Conservation (phyloP, 2,888 invertebrate genomes). For the Leptinotarsa juncta region DNA sequence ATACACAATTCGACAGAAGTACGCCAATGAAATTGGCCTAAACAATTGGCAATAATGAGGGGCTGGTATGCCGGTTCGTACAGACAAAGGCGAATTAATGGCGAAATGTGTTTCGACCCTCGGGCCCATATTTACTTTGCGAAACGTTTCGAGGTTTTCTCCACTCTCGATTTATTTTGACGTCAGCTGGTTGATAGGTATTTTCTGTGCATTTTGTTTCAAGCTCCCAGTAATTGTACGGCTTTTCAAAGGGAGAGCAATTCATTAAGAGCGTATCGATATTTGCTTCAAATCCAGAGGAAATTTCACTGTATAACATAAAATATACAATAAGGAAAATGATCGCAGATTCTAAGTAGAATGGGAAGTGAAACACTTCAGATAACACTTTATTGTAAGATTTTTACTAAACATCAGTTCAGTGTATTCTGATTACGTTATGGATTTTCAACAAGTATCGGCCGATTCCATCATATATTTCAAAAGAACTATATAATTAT, state of each 20-base stretch:
- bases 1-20: conserved; percentile 18
- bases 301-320: neutral
- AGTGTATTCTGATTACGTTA: no score
- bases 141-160: conserved; percentile 2
- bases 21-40: conserved; percentile 39
- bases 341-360: no score
- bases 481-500: no score
- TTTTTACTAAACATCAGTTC: no score
- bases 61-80: conserved; percentile 49
- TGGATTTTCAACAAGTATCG: no score
- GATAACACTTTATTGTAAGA: no score
- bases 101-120: conserved; percentile 49
- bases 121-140: conserved; percentile 47
- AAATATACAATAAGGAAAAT: no score
- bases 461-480: no score
- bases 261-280: neutral
- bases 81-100: conserved; percentile 50
- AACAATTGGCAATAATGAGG: conserved; percentile 49
- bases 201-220: conserved; percentile 53
- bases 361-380: no score
- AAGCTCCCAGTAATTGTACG: conserved; percentile 55
- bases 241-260: conserved; percentile 40
- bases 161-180: conserved; percentile 40
- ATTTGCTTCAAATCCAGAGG: neutral
- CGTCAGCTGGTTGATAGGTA: conserved; percentile 55